These are phyloP conservation scores for Perognathus longimembris DNA, from an alignment of 2,113 vertebrate species.

Conservation along the genomic window DNA sequence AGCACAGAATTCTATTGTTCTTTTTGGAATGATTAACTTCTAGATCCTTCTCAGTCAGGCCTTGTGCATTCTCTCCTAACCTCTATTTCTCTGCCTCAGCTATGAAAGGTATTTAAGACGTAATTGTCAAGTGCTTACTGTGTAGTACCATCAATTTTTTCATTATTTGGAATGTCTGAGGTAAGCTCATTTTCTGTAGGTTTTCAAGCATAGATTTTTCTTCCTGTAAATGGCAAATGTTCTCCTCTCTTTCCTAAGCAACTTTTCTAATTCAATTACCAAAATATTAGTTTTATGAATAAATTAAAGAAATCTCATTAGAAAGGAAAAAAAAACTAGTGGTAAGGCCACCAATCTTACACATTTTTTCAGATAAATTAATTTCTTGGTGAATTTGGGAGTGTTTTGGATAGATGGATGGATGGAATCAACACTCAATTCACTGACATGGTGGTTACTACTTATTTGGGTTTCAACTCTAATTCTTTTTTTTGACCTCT, in stretches of 20 bases:
- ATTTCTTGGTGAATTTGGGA: background rate
- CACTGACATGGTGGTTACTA: background rate
- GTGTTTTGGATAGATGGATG: too few relatives aligned
- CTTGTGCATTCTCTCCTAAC: background rate
- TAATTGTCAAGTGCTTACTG: background rate
- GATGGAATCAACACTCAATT: background rate
- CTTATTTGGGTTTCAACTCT: background rate
- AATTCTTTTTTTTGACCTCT: background rate
- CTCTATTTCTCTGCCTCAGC: background rate
- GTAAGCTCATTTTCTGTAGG: background rate
- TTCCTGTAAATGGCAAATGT: background rate
- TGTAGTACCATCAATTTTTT: background rate
- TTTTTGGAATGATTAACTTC: background rate
- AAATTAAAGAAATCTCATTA: background rate
- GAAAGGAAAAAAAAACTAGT: background rate
- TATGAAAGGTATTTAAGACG: slow-evolving; percentile 20
- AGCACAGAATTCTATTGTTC: slow-evolving; percentile 8
- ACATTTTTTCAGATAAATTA: background rate
- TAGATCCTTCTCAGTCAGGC: slow-evolving; percentile 2
- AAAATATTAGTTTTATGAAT: slow-evolving; percentile 44
- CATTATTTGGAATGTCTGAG: background rate
- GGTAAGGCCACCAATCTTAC: background rate
- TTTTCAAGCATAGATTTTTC: background rate
- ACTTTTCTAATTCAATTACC: background rate
- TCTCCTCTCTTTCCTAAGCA: slow-evolving; percentile 12